Conservation (phyloP, 2,797 vertebrate species). For the Sebastes dallii region DNA sequence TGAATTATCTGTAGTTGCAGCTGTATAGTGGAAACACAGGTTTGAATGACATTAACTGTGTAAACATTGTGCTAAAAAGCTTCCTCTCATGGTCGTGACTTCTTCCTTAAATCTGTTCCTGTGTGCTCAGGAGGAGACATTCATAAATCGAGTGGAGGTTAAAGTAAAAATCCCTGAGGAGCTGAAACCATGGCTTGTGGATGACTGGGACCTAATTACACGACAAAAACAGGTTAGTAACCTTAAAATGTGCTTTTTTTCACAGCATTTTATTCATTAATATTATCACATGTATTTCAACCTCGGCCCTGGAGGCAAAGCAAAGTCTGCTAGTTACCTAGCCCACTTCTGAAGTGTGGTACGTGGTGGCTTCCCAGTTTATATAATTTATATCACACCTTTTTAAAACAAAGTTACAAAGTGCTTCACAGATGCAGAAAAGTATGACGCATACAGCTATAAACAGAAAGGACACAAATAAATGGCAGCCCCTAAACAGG, state of each 20-base stretch:
- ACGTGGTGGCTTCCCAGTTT: no score
- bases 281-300: neutral
- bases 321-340: no score
- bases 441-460: neutral
- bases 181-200: conserved; percentile 98
- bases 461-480: neutral
- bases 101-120: neutral
- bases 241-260: neutral
- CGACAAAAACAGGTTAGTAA: conserved; percentile 93
- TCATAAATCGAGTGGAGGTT: conserved; percentile 98
- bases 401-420: no score
- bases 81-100: rapidly evolving
- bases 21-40: neutral
- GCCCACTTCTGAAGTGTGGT: no score
- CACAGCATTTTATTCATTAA: neutral
- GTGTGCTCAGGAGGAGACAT: conserved; percentile 91
- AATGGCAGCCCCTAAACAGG: neutral
- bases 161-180: conserved; percentile 99
- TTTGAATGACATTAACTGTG: neutral
- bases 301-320: no score
- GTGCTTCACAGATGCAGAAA: neutral
- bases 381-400: no score
- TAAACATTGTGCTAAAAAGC: neutral
- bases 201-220: conserved; percentile 99
- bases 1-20: neutral